A percentile compares a stretch with the other conserved stretches of the same genome.
Evolutionary conservation across 1,140 invertebrate species (phyloP).

Genomic region (Drosophila albomicans): DNA sequence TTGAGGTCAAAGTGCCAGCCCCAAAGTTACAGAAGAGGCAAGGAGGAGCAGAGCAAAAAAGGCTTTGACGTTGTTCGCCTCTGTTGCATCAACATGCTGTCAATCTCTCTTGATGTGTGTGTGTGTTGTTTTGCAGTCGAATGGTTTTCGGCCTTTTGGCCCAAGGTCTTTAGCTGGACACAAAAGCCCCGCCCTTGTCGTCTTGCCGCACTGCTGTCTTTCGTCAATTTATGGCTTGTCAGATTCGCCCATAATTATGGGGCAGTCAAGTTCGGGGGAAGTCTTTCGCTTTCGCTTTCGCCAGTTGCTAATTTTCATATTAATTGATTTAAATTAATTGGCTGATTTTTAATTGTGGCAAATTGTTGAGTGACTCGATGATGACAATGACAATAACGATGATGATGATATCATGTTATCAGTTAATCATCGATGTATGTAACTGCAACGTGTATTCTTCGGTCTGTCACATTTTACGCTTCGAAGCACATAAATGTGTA

Average conservation of each 20-base stretch:
- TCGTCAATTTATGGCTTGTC: slow-evolving; percentile 52
- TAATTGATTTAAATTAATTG: slow-evolving; percentile 19
- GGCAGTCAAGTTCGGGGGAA: neutral
- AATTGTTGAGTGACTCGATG: neutral
- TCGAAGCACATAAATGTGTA: neutral
- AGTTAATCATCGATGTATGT: slow-evolving; percentile 3
- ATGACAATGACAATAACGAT: neutral
- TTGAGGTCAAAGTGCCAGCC: slow-evolving; percentile 62
- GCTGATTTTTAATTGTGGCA: neutral
- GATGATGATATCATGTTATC: slow-evolving; percentile 22
- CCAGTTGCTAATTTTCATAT: slow-evolving; percentile 4
- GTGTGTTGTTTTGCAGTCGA: slow-evolving; percentile 9
- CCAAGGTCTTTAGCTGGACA: slow-evolving; percentile 15
- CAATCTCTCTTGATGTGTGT: neutral
- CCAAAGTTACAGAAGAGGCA: neutral
- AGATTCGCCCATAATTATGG: slow-evolving; percentile 2
- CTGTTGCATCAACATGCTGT: slow-evolving; percentile 14
- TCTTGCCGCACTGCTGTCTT: slow-evolving; percentile 1
- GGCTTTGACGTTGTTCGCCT: neutral
- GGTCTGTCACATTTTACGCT: slow-evolving; percentile 13
- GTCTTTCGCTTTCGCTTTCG: neutral
- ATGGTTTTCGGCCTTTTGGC: slow-evolving; percentile 32
- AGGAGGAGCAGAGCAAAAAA: neutral
- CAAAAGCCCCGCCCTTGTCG: neutral
- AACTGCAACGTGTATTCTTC: neutral